phyloP scores from a whole-genome alignment of 2,888 invertebrate genomes.

The Petrolisthes manimaculis region DNA sequence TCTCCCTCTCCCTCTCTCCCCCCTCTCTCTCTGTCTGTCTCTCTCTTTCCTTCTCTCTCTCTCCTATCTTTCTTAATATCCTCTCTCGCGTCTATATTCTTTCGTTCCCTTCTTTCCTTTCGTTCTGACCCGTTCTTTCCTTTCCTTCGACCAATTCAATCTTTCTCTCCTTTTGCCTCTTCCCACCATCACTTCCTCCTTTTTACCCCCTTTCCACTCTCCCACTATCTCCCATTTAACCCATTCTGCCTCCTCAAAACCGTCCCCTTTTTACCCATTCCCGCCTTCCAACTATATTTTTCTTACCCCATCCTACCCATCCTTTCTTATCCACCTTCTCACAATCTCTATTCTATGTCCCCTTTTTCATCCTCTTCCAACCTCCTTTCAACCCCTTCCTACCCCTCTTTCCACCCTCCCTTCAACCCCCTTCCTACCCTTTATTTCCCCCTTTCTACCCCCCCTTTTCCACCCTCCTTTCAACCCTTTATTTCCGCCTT shows the following conservation, averaged over 20 bases:
- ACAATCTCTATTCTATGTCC: background rate
- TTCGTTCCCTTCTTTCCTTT: background rate
- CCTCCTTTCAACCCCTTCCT: background rate
- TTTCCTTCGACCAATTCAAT: background rate
- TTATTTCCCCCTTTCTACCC: background rate
- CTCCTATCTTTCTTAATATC: background rate
- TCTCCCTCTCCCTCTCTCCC: background rate
- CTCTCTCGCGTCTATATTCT: background rate
- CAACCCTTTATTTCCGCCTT: background rate
- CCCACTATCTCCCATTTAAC: background rate
- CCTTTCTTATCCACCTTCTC: background rate
- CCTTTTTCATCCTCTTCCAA: background rate
- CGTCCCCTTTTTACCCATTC: background rate
- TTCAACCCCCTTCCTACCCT: background rate
- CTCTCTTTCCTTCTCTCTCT: constrained; percentile 7
- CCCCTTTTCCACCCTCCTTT: background rate
- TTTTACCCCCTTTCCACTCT: background rate
- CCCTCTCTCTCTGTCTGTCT: background rate
- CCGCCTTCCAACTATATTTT: background rate
- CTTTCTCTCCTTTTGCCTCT: background rate
- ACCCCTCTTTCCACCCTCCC: background rate
- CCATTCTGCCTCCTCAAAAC: background rate
- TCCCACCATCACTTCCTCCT: background rate
- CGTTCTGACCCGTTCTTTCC: background rate
- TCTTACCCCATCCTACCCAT: background rate